Evolutionary conservation across 2,888 invertebrate species (phyloP), one percentile per base, ranked within the genome.

Genomic region (Steinernema hermaphroditum): DNA sequence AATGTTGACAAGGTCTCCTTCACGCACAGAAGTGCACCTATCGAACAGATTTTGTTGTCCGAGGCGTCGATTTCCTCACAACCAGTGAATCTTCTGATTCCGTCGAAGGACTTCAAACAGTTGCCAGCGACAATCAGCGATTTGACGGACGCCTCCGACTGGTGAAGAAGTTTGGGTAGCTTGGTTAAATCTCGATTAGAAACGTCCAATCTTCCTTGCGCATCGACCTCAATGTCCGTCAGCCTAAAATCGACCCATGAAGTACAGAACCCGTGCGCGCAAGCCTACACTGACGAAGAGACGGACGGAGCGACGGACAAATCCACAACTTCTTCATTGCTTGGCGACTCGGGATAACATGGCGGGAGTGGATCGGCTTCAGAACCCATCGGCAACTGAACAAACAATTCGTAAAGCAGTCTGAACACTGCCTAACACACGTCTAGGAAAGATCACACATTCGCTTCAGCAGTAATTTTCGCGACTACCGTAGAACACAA

Each of bases 21-120:
- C 16, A 62, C 29, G 27, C 62, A 62, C 16, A 62, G 32, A 9
- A 62, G 32, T 2, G 62, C 62, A 14, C 16, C 62, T 2, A 62
- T 62, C 1, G 62, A 32, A 12, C 27, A 27, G 34, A 62, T 62
- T 32, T 29, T 62, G 62, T 62, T 62, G 62, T 62, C 62, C 32
- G 62, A 62, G 9, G 62, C 62, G 62, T 62, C 62, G 34, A 62
- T 62, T 19, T 62, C 62, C 29, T 62, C 62, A n/a, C 62, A 62
- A 6, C 62, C 32, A 8, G 12, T 2, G 29, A 32, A 62, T 32
- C 29, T 29, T n/a, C 62, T 2, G 34, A 62, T 62, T n/a, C 62
- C 62, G 27, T 62, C 62, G 27, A 62, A 62, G 8, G 62, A 62
- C n/a, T 62, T 62, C n/a, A 62, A n/a, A 19, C 62, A 62, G 34